Evolutionary conservation across 1,140 invertebrate genomes (phyloP).

Genomic region (Helicoverpa armigera): DNA sequence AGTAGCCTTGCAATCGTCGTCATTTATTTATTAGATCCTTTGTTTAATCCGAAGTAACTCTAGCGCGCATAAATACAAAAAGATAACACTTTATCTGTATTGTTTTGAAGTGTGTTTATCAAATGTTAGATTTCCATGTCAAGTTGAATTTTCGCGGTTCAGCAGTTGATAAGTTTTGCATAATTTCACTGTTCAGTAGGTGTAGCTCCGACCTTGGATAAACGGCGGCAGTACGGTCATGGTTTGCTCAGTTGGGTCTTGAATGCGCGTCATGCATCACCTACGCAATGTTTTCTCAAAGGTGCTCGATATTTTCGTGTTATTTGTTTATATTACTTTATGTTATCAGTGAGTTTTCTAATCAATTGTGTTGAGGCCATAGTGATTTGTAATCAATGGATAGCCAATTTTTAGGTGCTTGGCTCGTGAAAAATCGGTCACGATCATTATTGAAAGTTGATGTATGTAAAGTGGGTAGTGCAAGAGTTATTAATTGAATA

Average conservation of each 20-base stretch:
- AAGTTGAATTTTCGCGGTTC: constrained; percentile 57
- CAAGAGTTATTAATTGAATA: constrained; percentile 25
- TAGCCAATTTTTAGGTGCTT: not conserved
- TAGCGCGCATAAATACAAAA: not conserved
- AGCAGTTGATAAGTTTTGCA: constrained; percentile 58
- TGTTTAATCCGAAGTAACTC: constrained; percentile 6
- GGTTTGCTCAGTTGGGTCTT: constrained; percentile 73
- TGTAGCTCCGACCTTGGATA: constrained; percentile 65
- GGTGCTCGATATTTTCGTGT: constrained; percentile 59
- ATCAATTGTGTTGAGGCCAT: not conserved
- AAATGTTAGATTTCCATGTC: constrained; percentile 33
- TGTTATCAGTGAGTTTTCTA: constrained; percentile 9
- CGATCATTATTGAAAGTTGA: constrained; percentile 15
- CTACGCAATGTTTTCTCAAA: constrained; percentile 78
- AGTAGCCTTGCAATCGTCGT: constrained; percentile 30
- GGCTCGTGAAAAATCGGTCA: constrained; percentile 5
- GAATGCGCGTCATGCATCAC: constrained; percentile 78
- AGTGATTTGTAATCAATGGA: not conserved
- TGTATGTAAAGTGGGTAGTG: constrained; percentile 3
- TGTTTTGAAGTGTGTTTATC: not conserved
- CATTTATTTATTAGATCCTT: constrained; percentile 14
- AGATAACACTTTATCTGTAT: no score
- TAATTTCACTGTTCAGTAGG: constrained; percentile 69
- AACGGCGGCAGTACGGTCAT: constrained; percentile 55
- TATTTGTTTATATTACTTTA: constrained; percentile 23